Evolutionary conservation across 2,113 vertebrate species (phyloP).

Genomic region (Heteronetta atricapilla): DNA sequence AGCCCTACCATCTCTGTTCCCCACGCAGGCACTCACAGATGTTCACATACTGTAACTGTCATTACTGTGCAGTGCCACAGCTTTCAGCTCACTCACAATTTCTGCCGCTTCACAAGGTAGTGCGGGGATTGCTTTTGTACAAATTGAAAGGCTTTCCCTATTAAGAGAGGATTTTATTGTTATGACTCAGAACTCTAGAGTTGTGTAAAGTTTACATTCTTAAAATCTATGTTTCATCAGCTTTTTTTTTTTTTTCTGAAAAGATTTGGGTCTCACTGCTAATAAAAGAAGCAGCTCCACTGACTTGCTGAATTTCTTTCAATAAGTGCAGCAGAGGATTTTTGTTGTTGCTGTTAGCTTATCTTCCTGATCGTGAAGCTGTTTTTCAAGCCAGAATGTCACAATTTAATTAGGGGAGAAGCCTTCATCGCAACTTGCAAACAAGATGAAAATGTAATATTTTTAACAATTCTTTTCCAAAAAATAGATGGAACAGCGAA

Average conservation of each 20-base stretch:
- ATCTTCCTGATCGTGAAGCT: conserved; percentile 35
- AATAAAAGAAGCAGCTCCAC: conserved; percentile 15
- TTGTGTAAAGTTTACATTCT: neutral
- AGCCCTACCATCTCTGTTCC: neutral
- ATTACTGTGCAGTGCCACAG: neutral
- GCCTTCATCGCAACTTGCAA: conserved; percentile 47
- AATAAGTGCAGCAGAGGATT: neutral
- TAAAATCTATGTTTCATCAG: conserved; percentile 15
- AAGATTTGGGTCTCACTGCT: conserved; percentile 1
- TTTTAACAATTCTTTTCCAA: conserved; percentile 38
- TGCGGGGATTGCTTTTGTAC: neutral
- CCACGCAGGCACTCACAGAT: no score
- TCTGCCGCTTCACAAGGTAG: neutral
- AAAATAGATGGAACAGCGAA: conserved; percentile 53
- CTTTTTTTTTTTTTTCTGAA: neutral
- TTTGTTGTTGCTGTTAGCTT: neutral
- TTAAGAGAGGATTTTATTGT: neutral
- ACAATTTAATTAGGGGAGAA: conserved; percentile 48
- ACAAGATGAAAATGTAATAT: conserved; percentile 64
- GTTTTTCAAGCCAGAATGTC: conserved; percentile 43
- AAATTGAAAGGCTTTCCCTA: neutral
- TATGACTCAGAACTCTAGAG: neutral
- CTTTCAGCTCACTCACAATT: neutral
- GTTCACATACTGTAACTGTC: neutral
- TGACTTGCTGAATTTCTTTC: neutral